A percentile compares a stretch with the other conserved stretches of the same genome.
These are phyloP conservation scores for Zaprionus africanus DNA, from an alignment of 1,140 invertebrate genomes.

Conservation along the genomic window DNA sequence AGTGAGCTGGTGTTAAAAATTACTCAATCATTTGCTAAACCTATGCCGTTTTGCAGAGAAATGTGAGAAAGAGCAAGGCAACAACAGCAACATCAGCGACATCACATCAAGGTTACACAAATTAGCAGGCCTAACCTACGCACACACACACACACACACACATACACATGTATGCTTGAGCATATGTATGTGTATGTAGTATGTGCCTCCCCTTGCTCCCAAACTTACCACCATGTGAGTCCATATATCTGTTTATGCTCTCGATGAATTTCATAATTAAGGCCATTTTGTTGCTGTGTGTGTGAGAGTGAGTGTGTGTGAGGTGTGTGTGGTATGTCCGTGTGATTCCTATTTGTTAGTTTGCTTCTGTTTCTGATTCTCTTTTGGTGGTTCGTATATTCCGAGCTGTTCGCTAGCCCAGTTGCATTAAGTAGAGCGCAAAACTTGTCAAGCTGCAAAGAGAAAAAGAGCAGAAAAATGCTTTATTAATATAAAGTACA, in stretches of 20 bases:
- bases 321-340: constrained; percentile 40
- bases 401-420: constrained; percentile 33
- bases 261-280: constrained; percentile 88
- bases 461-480: constrained; percentile 28
- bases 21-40: constrained; percentile 63
- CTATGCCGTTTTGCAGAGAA: constrained; percentile 63
- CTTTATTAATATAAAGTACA: constrained; percentile 14
- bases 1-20: constrained; percentile 73
- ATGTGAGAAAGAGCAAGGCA: constrained; percentile 45
- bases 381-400: constrained; percentile 48
- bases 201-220: neutral
- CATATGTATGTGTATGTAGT: constrained; percentile 19
- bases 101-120: constrained; percentile 73
- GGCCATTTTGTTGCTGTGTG: constrained; percentile 85
- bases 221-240: constrained; percentile 87
- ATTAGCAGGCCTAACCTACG: constrained; percentile 51
- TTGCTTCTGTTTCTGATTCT: constrained; percentile 18
- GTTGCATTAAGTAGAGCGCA: constrained; percentile 40
- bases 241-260: constrained; percentile 87
- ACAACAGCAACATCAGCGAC: constrained; percentile 23
- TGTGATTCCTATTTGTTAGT: constrained; percentile 26
- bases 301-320: constrained; percentile 47
- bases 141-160: constrained; percentile 10
- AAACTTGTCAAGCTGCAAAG: constrained; percentile 60
- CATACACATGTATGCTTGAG: neutral